Evolutionary conservation across 2,113 vertebrate species (phyloP).

Genomic region (Bujurquina vittata): DNA sequence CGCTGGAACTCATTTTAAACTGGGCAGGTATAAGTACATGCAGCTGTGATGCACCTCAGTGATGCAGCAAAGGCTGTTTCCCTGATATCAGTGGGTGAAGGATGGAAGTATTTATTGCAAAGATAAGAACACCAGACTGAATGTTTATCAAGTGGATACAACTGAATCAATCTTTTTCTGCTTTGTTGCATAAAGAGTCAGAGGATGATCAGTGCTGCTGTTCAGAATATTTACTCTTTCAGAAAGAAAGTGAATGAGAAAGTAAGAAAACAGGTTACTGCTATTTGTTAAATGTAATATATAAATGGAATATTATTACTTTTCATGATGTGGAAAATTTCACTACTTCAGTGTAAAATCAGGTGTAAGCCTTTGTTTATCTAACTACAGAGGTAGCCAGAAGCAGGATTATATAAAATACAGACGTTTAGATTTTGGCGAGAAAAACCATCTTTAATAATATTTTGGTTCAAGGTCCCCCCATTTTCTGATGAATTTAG

Average conservation of each 20-base stretch:
- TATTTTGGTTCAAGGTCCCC: not conserved
- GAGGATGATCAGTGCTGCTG: not conserved
- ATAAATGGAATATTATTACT: not conserved
- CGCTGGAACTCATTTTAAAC: conserved; percentile 12
- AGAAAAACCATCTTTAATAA: not conserved
- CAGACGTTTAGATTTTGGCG: not conserved
- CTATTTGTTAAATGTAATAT: not conserved
- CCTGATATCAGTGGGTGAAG: conserved; percentile 1
- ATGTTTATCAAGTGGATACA: conserved; percentile 22
- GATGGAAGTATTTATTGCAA: conserved; percentile 2
- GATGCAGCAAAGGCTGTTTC: conserved; percentile 13
- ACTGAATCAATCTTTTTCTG: not conserved
- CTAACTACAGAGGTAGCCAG: not conserved
- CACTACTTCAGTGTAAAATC: not conserved
- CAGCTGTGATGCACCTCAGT: not conserved
- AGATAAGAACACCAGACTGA: conserved; percentile 12
- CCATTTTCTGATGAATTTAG: too few relatives aligned
- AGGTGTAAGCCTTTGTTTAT: not conserved
- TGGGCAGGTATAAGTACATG: not conserved
- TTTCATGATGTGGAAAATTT: not conserved
- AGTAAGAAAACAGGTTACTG: not conserved
- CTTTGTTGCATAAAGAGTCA: not conserved
- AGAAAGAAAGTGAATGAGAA: not conserved
- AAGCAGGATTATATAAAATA: too few relatives aligned
- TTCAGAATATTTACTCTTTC: not conserved